Base-by-base conservation (phyloP, 2,113 vertebrate species). In the Ochotona curzoniae region DNA sequence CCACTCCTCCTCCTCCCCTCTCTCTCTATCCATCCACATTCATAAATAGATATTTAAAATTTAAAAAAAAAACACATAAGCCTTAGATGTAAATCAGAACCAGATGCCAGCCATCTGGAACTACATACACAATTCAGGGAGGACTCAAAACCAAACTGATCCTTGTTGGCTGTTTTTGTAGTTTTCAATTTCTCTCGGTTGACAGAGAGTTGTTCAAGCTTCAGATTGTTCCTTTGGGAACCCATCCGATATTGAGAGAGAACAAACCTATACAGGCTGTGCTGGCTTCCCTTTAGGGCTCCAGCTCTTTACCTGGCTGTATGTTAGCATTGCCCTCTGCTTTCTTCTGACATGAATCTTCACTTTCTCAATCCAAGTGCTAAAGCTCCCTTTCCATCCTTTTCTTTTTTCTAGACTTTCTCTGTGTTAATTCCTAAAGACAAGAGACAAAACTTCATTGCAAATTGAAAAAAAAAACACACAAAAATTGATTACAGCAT, bases 221-320 rank as follows among this genome's bases (percentile, higher is more conserved):
- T 57, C 14, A 13, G 2, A 10, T 9, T 8, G 32, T 49, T 83
- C 11, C 11, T 30, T 9, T 7, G 21, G 76, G 15, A 44, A 15
- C 18, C 21, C 26, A 23, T 0, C 28, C 63, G 26, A 0, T 3
- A 2, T 1, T 44, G 35, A 86, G 21, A 21, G 11, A 28, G 30
- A 64, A 18, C 1, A 1, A 1, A 7, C 35, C 32, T 0, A 12
- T 5, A 17, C 12, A 3, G 1, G 1, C 1, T 9, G 28, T 6
- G 2, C 17, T 23, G 49, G 20, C 3, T 1, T 1, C 11, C 2
- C 3, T 0, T 1, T 1, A 12, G 20, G 30, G 32, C 11, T 60
- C 0, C 1, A 0, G 7, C 8, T 47, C 14, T 66, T 49, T 1
- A 15, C 32, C 51, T 21, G 35, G n/a, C 14, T 8, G 38, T 25